Conservation (phyloP, 2,888 invertebrate species). For the Acronicta alni region DNA sequence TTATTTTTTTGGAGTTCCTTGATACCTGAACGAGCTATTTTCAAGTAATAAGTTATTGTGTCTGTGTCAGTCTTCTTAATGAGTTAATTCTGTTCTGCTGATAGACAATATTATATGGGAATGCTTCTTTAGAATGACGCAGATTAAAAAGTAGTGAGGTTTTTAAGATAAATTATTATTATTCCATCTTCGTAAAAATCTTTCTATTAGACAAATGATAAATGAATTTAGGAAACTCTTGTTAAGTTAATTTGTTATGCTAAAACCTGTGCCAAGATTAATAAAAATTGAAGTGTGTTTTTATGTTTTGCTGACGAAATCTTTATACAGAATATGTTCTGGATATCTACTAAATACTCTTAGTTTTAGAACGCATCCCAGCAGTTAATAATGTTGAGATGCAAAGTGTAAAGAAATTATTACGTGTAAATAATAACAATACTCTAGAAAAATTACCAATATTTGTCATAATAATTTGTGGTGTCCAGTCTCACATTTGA, state of each 20-base stretch:
- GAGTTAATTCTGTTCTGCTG: background rate
- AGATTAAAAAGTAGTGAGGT: conserved; percentile 10
- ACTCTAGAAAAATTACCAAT: conserved; percentile 18
- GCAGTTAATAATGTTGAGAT: conserved; percentile 22
- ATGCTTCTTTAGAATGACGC: conserved; percentile 14
- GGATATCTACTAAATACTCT: conserved; percentile 35
- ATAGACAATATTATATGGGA: background rate
- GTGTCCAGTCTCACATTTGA: conserved; percentile 15
- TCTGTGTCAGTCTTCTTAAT: background rate
- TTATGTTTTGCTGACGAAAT: conserved; percentile 38
- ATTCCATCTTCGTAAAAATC: conserved; percentile 49
- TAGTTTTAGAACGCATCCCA: conserved; percentile 46
- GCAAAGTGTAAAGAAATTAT: conserved; percentile 22
- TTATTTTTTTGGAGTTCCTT: conserved; percentile 1
- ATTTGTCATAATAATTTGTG: conserved; percentile 31
- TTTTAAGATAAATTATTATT: conserved; percentile 32
- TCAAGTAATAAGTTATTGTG: too few relatives aligned
- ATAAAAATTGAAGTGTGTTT: conserved; percentile 55
- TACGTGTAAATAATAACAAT: conserved; percentile 22
- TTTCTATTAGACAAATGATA: conserved; percentile 67
- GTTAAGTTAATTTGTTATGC: conserved; percentile 70
- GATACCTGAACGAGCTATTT: too few relatives aligned
- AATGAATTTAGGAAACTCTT: conserved; percentile 70
- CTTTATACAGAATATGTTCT: conserved; percentile 35
- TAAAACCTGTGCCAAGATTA: conserved; percentile 72